Evolutionary conservation across 2,888 invertebrate species (phyloP).

Genomic region (Augochlorella aurata): DNA sequence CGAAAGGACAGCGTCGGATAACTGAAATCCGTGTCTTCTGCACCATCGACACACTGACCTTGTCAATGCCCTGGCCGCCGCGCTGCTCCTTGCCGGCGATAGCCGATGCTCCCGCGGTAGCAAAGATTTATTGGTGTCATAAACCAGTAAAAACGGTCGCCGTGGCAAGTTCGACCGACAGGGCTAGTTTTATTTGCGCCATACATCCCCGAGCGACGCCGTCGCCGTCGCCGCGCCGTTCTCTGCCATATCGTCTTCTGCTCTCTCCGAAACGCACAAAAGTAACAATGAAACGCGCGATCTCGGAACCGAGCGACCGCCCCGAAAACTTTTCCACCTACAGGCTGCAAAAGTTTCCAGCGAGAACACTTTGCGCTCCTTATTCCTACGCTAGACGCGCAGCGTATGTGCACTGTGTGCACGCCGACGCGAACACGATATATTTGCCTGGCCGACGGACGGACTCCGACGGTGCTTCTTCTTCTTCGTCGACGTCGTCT

Average conservation of each 20-base stretch:
- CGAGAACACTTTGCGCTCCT: slow-evolving; percentile 35
- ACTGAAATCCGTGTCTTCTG: not conserved
- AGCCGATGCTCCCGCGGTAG: slow-evolving; percentile 27
- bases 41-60: slow-evolving; percentile 62
- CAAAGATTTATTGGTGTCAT: slow-evolving; percentile 70
- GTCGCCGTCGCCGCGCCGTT: slow-evolving; percentile 34
- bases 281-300: slow-evolving; percentile 65
- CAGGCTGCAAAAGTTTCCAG: slow-evolving; percentile 54
- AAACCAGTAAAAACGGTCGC: slow-evolving; percentile 71
- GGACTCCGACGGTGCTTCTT: slow-evolving; percentile 38
- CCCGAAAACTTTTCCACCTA: slow-evolving; percentile 42
- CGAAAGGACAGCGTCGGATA: not conserved
- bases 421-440: slow-evolving; percentile 7
- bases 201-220: slow-evolving; percentile 53
- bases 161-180: slow-evolving; percentile 51
- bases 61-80: slow-evolving; percentile 24
- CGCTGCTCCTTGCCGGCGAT: slow-evolving; percentile 29
- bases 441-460: slow-evolving; percentile 27
- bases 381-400: slow-evolving; percentile 7
- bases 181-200: slow-evolving; percentile 63
- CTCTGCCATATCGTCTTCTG: slow-evolving; percentile 39
- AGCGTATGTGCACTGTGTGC: slow-evolving; percentile 4
- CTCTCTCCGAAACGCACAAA: slow-evolving; percentile 51
- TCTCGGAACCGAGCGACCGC: slow-evolving; percentile 8
- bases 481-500: slow-evolving; percentile 40